These are phyloP conservation scores for Diplazon laetatorius DNA, from an alignment of 2,888 invertebrate species.

Conservation along the genomic window DNA sequence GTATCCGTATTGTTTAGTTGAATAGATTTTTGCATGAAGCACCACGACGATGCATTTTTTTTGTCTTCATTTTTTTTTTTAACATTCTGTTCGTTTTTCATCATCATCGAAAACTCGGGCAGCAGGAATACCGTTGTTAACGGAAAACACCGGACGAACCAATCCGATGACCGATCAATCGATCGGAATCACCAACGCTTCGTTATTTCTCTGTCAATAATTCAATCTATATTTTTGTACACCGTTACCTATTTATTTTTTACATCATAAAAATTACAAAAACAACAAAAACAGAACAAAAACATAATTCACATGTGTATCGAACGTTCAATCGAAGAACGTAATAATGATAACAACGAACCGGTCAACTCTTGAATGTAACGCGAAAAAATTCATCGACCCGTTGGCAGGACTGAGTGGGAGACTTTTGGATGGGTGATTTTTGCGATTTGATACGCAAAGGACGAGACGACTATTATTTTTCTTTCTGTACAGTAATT, in stretches of 20 bases:
- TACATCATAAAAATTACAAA: slow-evolving; percentile 69
- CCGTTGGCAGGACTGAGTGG: background rate
- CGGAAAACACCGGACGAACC: slow-evolving; percentile 32
- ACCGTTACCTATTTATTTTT: slow-evolving; percentile 76
- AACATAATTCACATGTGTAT: slow-evolving; percentile 64
- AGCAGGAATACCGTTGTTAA: slow-evolving; percentile 22
- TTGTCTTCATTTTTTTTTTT: slow-evolving; percentile 42
- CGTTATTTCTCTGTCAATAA: slow-evolving; percentile 63
- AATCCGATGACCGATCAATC: slow-evolving; percentile 31
- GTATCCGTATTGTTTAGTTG: slow-evolving; percentile 19
- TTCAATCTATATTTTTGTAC: slow-evolving; percentile 76
- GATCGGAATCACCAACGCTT: slow-evolving; percentile 45
- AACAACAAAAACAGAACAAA: too few species aligned
- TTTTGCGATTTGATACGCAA: background rate
- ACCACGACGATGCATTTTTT: slow-evolving; percentile 19
- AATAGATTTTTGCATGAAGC: slow-evolving; percentile 3
- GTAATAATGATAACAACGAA: background rate
- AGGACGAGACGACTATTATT: background rate
- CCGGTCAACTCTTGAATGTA: slow-evolving; percentile 14
- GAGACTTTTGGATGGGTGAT: background rate
- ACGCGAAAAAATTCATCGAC: background rate
- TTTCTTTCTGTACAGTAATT: slow-evolving; percentile 36
- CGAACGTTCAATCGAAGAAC: slow-evolving; percentile 35
- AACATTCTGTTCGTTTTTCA: slow-evolving; percentile 16
- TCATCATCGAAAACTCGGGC: slow-evolving; percentile 43